Base-by-base conservation (phyloP, 2,797 vertebrate genomes). In the Chrysocyon brachyurus region DNA sequence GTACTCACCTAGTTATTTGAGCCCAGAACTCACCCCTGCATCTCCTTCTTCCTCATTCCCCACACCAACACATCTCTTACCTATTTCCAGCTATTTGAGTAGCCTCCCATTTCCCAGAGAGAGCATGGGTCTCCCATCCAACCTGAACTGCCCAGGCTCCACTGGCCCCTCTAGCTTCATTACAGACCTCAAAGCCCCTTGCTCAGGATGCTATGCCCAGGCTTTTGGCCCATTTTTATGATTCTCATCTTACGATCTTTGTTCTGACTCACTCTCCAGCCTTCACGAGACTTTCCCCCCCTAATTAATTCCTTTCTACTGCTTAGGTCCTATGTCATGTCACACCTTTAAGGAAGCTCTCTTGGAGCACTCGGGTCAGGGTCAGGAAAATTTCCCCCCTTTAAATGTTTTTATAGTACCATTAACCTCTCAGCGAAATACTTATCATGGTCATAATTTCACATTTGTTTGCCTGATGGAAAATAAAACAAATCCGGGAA, bases 41-140 rank as follows among this genome's bases (percentile, higher is more conserved):
- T 10, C 28, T 56, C 17, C 63, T 59, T 82, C 82, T 91, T 93
- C 54, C 77, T 77, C 52, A 31, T 73, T 82, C 61, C 52, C 28
- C 12, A 21, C 2, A 28, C 26, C 22, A 49, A 10, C 33, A 24
- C 11, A 33, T 91, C 46, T 6, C 81, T 68, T 70, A n/a, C 14
- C 22, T 63, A 11, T 46, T 89, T 82, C 8, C 46, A 63, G 8
- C 26, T 68, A 46, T 88, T 28, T 22, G 15, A 2, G 9, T 9
- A 46, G 22, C 4, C 8, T 61, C 19, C 10, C 19, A 2, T 52
- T 64, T 49, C 24, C 31, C 61, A 77, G 26, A 64, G 81, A 6
- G 16, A 31, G 14, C 12, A 7, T 22, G 14, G 4, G 19, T 22
- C 17, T 57, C 40, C 28, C 5, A 4, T 24, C 52, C 24, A n/a